Base-by-base conservation (phyloP, 1,140 invertebrate genomes). In the Adoxophyes honmai region DNA sequence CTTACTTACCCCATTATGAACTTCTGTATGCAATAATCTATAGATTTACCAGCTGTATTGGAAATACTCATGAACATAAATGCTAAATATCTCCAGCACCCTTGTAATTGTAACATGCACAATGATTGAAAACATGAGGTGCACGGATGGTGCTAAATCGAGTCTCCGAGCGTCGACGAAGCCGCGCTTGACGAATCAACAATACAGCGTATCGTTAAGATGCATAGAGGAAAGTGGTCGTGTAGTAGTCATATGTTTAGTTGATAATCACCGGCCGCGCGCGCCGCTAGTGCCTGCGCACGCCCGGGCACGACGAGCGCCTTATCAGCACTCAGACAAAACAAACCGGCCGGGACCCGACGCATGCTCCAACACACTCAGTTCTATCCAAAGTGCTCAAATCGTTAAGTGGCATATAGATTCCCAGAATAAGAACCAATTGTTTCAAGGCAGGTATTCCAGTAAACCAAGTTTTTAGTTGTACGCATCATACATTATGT, bases 221-320 rank as follows among this genome's bases (percentile, higher is more conserved):
- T 68, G 66, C 68, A 73, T 38, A 60, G 61, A 75, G 71, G 76
- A 70, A 77, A 73, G 62, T 66, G 56, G 59, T 64, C 73, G 48
- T 74, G 15, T 18, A 57, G 72, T 70, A 77, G 68, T 72, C 70
- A 67, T 85, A 70, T 80, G 79, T 72, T 85, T 85, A 85, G 81
- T 85, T 85, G 78, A 81, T 81, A 83, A 78, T 63, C 73, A 76
- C 60, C 62, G 57, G 66, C 64, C 73, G 80, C 60, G 73, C 74
- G 75, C 65, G 65, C 51, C 73, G 70, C 78, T 64, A 69, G 81
- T 79, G 71, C 68, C 52, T 33, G 13, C 11, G 42, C 42, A 48
- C 48, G 52, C 55, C 53, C 37, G 48, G 34, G 63, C 66, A 66
- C 59, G 58, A 67, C 54, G 55, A 64, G 14, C 55, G 55, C 59